Evolutionary conservation across 2,113 vertebrate genomes (phyloP), one percentile per base, ranked within the genome.

Genomic region (Hepsetus odoe): DNA sequence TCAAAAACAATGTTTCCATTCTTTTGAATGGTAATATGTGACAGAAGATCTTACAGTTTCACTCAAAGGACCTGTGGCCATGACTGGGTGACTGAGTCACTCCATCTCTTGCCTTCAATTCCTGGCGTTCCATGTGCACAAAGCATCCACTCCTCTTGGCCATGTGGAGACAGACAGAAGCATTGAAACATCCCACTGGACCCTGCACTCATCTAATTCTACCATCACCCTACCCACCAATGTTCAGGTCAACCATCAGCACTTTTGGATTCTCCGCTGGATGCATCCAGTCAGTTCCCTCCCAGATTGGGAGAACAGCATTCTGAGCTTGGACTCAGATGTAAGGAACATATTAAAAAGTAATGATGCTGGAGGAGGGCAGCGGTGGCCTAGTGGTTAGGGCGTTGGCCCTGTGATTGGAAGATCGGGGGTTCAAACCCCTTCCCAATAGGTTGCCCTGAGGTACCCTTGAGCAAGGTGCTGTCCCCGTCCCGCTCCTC

Each of bases 321-420:
- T 30, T 44, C 30, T 49, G 12, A 30, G 56, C 11, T 32, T 58
- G 53, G 26, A 72, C 28, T 59, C 49, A 81, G 70, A 56, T 35
- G 65, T 59, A 69, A 42, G 35, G 51, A 82, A 55, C 18, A 32
- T 32, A 71, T 77, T 77, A 72, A 76, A 65, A 74, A 72, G 51
- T 42, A 78, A 71, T 51, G 64, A 75, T 22, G 58, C n/a, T n/a
- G n/a, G n/a, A n/a, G n/a, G n/a, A n/a, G n/a, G n/a, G n/a, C n/a
- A n/a, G n/a, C n/a, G n/a, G n/a, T n/a, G n/a, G n/a, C n/a, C n/a
- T n/a, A n/a, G n/a, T n/a, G n/a, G n/a, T n/a, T n/a, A n/a, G n/a
- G n/a, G n/a, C n/a, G n/a, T n/a, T n/a, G n/a, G n/a, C n/a, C n/a
- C n/a, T n/a, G n/a, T n/a, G n/a, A n/a, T n/a, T n/a, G n/a, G n/a